These are phyloP conservation scores for Salminus brasiliensis DNA, from an alignment of 2,113 vertebrate genomes.

Conservation along the genomic window DNA sequence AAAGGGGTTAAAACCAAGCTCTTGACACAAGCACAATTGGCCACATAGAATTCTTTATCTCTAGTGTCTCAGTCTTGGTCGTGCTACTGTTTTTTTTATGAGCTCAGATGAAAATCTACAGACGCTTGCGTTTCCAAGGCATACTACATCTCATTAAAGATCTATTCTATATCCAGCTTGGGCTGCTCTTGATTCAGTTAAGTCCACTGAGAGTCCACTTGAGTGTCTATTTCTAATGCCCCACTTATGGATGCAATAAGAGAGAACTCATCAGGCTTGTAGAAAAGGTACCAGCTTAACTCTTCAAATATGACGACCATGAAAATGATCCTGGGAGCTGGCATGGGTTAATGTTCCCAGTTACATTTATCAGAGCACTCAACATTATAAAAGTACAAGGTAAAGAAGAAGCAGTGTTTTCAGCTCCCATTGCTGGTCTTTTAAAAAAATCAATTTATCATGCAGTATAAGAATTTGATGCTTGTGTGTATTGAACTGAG, in stretches of 20 bases:
- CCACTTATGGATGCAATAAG: slow-evolving; percentile 43
- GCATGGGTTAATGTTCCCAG: not conserved
- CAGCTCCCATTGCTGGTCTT: too few species aligned
- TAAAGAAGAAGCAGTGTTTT: too few species aligned
- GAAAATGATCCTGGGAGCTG: not conserved
- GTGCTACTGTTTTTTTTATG: not conserved
- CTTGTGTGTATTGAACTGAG: too few species aligned
- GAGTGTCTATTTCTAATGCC: slow-evolving; percentile 40
- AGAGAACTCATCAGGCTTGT: slow-evolving; percentile 5
- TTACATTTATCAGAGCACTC: too few species aligned
- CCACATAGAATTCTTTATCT: too few species aligned
- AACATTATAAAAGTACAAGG: too few species aligned
- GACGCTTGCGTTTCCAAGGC: not conserved
- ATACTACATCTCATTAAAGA: slow-evolving; percentile 28
- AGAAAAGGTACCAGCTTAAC: not conserved
- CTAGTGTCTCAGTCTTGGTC: not conserved
- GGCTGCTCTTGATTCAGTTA: slow-evolving; percentile 43
- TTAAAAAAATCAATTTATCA: too few species aligned
- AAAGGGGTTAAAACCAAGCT: too few species aligned
- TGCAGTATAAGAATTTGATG: too few species aligned
- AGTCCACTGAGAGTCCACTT: slow-evolving; percentile 47
- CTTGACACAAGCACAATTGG: too few species aligned
- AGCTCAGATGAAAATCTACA: not conserved
- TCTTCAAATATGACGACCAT: not conserved
- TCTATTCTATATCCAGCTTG: slow-evolving; percentile 40